Percentiles rank a stretch among this genome's conserved stretches.
Conservation (phyloP, 2,797 vertebrate genomes). For the Oreochromis grahami region DNA sequence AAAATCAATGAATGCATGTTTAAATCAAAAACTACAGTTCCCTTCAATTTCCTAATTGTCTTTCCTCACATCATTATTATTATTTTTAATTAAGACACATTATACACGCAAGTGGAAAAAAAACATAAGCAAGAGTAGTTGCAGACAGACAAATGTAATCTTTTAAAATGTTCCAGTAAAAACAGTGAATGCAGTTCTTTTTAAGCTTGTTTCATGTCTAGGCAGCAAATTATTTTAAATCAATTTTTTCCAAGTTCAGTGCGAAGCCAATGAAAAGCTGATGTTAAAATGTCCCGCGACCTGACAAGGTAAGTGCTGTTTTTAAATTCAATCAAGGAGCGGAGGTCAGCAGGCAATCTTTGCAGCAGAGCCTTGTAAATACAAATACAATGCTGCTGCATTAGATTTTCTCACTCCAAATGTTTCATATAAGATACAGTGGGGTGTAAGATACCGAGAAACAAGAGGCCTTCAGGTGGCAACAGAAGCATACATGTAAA, state of each 20-base stretch:
- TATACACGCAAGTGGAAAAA: background rate
- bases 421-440: background rate
- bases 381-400: background rate
- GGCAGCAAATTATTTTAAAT: background rate
- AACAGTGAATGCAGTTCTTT: background rate
- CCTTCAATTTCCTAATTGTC: background rate
- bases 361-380: background rate
- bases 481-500: background rate
- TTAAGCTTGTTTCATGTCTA: background rate
- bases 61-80: background rate
- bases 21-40: background rate
- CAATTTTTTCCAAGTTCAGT: background rate
- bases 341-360: background rate
- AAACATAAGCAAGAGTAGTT: background rate
- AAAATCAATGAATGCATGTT: background rate
- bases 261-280: background rate
- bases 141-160: background rate
- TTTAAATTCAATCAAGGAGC: background rate
- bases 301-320: background rate
- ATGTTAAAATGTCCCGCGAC: rapidly evolving
- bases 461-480: background rate
- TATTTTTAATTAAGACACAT: background rate
- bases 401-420: background rate
- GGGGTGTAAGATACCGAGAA: background rate
- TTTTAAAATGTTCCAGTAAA: background rate